A percentile compares a stretch with the other conserved stretches of the same genome.
These are phyloP conservation scores for Carollia perspicillata DNA, from an alignment of 2,113 vertebrate species.

Conservation along the genomic window DNA sequence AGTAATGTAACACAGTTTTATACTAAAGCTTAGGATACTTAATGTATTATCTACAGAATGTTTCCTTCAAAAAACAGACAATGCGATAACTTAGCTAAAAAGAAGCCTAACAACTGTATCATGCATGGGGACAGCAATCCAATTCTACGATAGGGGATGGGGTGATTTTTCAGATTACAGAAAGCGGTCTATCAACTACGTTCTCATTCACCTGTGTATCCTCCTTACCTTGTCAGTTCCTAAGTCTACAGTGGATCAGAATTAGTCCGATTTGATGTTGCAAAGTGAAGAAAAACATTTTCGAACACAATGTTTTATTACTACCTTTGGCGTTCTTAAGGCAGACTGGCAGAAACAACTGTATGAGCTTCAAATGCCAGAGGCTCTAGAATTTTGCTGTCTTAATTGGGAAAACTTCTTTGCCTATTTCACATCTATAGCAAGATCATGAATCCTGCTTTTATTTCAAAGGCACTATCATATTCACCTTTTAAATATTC, in stretches of 20 bases:
- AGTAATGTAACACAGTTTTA: background rate
- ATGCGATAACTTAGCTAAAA: background rate
- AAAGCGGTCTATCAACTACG: background rate
- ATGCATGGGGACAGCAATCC: background rate
- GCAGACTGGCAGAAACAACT: background rate
- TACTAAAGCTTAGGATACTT: background rate
- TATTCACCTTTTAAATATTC: constrained; percentile 38
- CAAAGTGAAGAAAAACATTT: constrained; percentile 18
- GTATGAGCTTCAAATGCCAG: background rate
- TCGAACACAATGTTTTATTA: background rate
- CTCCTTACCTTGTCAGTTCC: background rate
- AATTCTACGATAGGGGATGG: background rate
- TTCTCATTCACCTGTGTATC: background rate
- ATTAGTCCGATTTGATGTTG: background rate
- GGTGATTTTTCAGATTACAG: background rate
- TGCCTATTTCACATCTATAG: background rate
- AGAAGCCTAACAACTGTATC: background rate
- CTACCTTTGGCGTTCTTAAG: background rate
- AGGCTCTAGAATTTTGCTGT: background rate
- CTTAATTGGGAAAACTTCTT: constrained; percentile 28
- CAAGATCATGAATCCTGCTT: background rate
- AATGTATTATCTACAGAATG: background rate
- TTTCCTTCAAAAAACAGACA: background rate
- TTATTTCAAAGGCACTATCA: constrained; percentile 22
- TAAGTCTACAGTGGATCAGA: background rate